Evolutionary conservation across 2,113 vertebrate species (phyloP).

Genomic region (Mustela nigripes): DNA sequence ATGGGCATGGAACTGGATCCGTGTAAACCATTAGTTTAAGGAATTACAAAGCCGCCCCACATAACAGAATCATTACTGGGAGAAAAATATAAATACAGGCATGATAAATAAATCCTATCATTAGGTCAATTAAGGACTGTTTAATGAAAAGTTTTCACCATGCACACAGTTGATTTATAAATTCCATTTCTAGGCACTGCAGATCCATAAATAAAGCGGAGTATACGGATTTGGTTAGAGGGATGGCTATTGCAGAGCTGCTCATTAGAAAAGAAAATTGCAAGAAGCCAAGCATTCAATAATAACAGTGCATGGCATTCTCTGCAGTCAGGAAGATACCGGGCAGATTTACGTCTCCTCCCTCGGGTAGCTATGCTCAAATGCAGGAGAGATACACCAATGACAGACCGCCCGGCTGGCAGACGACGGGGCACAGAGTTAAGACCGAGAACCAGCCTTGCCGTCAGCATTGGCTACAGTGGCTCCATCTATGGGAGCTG

Average conservation of each 20-base stretch:
- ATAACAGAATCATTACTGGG: neutral
- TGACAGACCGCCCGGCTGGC: too few relatives aligned
- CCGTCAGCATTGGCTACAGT: accelerated
- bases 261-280: neutral
- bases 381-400: neutral
- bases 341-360: neutral
- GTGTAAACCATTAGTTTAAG: neutral
- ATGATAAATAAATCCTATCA: neutral
- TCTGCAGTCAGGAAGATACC: neutral
- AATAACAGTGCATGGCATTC: neutral
- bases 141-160: neutral
- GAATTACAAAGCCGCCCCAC: neutral
- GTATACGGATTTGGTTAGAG: neutral
- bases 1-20: neutral
- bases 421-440: neutral
- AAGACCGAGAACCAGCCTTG: neutral
- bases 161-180: neutral
- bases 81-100: neutral
- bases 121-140: neutral
- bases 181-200: neutral
- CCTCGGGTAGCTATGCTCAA: neutral
- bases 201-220: neutral
- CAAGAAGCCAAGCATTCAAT: neutral
- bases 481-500: accelerated
- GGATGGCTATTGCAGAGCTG: neutral